Percentiles rank a stretch among this genome's conserved stretches.
These are phyloP conservation scores for Gymnoscelis rufifasciata DNA, from an alignment of 2,888 invertebrate genomes.

Conservation along the genomic window DNA sequence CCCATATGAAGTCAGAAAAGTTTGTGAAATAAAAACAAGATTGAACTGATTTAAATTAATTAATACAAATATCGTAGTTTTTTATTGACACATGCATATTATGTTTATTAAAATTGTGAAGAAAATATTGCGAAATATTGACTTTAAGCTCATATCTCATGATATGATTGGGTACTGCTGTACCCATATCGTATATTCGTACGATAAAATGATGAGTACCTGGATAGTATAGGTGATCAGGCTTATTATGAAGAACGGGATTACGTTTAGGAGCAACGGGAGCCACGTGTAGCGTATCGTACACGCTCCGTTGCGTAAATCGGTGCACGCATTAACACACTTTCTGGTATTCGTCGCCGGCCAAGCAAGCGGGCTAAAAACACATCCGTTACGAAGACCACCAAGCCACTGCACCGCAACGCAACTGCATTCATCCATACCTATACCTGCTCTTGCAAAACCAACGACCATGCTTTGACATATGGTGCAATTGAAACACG, in stretches of 20 bases:
- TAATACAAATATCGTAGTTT: too few relatives aligned
- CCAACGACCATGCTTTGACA: conserved; percentile 19
- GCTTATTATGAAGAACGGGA: conserved; percentile 57
- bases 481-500: conserved; percentile 26
- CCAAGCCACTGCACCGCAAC: conserved; percentile 23
- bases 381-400: conserved; percentile 55
- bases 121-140: too few relatives aligned
- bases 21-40: too few relatives aligned
- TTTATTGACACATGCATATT: too few relatives aligned
- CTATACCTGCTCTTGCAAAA: conserved; percentile 23
- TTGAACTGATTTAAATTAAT: too few relatives aligned
- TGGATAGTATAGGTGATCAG: too few relatives aligned
- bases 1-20: too few relatives aligned
- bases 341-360: conserved; percentile 51
- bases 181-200: too few relatives aligned
- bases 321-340: conserved; percentile 64
- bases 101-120: too few relatives aligned
- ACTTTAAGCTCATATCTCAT: too few relatives aligned
- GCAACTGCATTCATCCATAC: conserved; percentile 17
- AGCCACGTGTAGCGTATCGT: conserved; percentile 49
- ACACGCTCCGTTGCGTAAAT: conserved; percentile 60
- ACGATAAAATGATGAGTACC: too few relatives aligned
- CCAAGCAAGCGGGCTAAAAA: conserved; percentile 57
- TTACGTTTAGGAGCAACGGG: conserved; percentile 43
- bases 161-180: too few relatives aligned